Evolutionary conservation across 1,140 invertebrate genomes (phyloP), one percentile per base, ranked within the genome.

Genomic region (Scaptomyza pallida): DNA sequence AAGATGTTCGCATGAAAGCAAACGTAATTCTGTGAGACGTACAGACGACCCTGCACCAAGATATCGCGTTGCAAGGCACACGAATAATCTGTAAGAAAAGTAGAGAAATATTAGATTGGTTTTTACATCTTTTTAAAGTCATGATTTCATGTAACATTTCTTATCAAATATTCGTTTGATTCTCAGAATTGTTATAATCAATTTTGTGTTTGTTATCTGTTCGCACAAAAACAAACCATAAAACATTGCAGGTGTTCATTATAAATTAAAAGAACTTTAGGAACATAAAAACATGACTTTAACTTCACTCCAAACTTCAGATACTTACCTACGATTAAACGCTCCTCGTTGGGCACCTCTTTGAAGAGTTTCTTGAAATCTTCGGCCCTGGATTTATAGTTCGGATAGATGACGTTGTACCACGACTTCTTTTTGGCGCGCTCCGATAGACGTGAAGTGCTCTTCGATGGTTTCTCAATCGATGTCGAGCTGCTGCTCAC

Each of bases 1-100:
- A 98, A 98, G 77, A 98, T 98, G 91, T 97, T 98, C 21, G 97
- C 97, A 93, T 98, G 97, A 93, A 99, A 99, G 92, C 97, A 98
- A 47, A 98, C 93, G 93, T 96, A 97, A 91, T 97, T 97, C 93
- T 97, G 97, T 10, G 97, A 97, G 10, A 98, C 95, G 92, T 98
- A 99, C 70, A 99, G 93, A 17, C 97, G 94, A 3, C 98, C 98
- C 90, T 99, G 97, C 5, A 97, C 95, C 60, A 98, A 92, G 86
- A 99, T 98, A 89, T 98, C 97, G 85, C 97, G 95, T 92, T 98
- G 97, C 21, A 98, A 92, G n/a, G 97, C 97, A 93, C 97, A 99
- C 9, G 97, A 98, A 92, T 99, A 98, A 93, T 98, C 97, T 98
- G 92, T 19, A 45, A 75, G 44, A 9, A 23, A 19, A 40, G 23